These are phyloP conservation scores for Metacarcinus magister DNA, from an alignment of 2,888 invertebrate genomes.

Conservation along the genomic window DNA sequence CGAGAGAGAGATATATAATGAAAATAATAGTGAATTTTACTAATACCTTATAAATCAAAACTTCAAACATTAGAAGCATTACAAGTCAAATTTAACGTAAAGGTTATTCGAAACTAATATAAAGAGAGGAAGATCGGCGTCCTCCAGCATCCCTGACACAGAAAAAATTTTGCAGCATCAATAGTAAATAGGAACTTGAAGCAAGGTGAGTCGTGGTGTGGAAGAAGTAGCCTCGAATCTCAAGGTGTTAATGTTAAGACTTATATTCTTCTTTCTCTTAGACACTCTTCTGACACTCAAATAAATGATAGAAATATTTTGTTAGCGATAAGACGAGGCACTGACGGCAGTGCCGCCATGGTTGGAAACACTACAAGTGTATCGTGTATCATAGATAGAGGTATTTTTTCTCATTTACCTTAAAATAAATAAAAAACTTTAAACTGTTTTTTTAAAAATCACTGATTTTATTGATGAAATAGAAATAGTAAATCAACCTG, in stretches of 20 bases:
- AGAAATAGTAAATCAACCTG: too few relatives aligned
- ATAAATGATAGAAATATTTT: background rate
- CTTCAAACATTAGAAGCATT: background rate
- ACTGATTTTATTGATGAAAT: too few relatives aligned
- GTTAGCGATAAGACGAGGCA: background rate
- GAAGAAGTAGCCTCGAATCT: background rate
- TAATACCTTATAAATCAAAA: too few relatives aligned
- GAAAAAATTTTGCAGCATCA: background rate
- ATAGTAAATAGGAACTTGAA: background rate
- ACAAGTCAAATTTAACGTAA: background rate
- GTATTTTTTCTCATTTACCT: background rate
- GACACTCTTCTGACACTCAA: background rate
- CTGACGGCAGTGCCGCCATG: background rate
- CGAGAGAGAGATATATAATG: background rate
- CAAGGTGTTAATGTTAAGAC: too few relatives aligned
- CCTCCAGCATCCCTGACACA: background rate
- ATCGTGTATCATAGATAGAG: background rate
- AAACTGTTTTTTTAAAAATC: too few relatives aligned
- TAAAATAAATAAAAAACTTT: background rate
- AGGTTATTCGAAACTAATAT: too few relatives aligned
- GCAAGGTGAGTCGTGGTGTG: background rate
- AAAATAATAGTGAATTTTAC: background rate
- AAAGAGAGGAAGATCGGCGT: too few relatives aligned
- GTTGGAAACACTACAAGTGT: background rate
- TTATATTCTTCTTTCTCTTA: background rate